These are phyloP conservation scores for Nymphalis c-album DNA, from an alignment of 2,888 invertebrate genomes.

Conservation along the genomic window DNA sequence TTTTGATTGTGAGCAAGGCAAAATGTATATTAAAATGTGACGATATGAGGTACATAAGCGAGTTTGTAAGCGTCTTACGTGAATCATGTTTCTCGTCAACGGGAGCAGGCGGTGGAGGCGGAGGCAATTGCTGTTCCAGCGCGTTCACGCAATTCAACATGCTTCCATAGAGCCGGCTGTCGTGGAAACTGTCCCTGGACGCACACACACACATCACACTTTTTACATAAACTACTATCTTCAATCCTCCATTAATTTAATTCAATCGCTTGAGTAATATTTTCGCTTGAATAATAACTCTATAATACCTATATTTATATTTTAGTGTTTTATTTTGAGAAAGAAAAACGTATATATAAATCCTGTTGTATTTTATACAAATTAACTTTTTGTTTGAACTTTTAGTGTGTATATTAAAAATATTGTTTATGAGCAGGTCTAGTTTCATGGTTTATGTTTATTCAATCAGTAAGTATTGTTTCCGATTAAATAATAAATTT, in stretches of 20 bases:
- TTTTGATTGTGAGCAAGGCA: conserved; percentile 9
- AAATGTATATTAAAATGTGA: conserved; percentile 7
- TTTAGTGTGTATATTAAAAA: no score
- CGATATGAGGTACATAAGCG: conserved; percentile 30
- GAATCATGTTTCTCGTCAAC: conserved; percentile 78
- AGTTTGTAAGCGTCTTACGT: conserved; percentile 55
- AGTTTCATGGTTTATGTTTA: no score
- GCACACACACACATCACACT: conserved; percentile 26
- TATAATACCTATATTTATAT: no score
- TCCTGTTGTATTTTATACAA: no score
- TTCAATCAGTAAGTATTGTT: no score
- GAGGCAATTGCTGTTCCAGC: conserved; percentile 93
- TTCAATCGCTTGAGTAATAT: neutral
- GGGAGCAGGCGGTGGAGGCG: conserved; percentile 78
- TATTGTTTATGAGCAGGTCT: no score
- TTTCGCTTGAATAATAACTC: no score
- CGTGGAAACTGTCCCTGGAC: conserved; percentile 92
- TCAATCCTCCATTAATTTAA: neutral
- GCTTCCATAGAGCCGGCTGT: conserved; percentile 95
- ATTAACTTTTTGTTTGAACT: no score
- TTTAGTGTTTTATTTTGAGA: no score
- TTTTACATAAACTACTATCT: neutral
- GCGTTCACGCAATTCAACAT: conserved; percentile 98
- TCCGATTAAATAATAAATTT: neutral
- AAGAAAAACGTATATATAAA: no score